Percentiles rank a stretch among this genome's conserved stretches.
Conservation (phyloP, 2,113 vertebrate genomes). For the Mugil cephalus region DNA sequence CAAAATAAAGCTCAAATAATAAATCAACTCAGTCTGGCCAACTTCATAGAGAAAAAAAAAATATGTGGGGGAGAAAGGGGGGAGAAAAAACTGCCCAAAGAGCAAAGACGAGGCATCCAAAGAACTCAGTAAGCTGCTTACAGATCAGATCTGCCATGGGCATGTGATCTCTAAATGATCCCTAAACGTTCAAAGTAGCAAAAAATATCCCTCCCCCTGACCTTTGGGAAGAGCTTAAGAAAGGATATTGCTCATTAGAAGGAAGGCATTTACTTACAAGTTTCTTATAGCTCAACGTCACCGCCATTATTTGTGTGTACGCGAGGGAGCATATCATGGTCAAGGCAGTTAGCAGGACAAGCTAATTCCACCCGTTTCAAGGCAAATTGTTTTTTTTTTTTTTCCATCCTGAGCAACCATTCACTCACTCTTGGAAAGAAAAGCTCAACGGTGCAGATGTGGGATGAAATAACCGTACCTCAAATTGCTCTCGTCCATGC, state of each 20-base stretch:
- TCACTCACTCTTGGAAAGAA: neutral
- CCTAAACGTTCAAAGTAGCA: slow-evolving; percentile 82
- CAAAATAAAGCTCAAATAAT: slow-evolving; percentile 2
- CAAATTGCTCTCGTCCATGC: slow-evolving; percentile 98
- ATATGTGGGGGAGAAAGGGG: slow-evolving; percentile 42
- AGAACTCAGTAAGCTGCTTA: slow-evolving; percentile 87
- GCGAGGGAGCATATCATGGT: slow-evolving; percentile 12
- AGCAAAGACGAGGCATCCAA: slow-evolving; percentile 82
- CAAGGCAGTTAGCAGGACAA: neutral
- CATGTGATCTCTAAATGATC: slow-evolving; percentile 85
- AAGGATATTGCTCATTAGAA: slow-evolving; percentile 76
- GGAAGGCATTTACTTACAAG: slow-evolving; percentile 62
- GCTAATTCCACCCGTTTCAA: slow-evolving; percentile 10
- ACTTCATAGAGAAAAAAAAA: slow-evolving; percentile 60
- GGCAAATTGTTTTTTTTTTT: slow-evolving; percentile 16
- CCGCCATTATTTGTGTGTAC: slow-evolving; percentile 36
- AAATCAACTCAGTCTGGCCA: slow-evolving; percentile 40
- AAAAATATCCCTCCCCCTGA: slow-evolving; percentile 77
- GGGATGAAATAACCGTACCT: slow-evolving; percentile 81
- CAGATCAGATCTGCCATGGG: slow-evolving; percentile 76
- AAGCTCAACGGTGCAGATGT: neutral
- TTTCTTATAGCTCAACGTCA: slow-evolving; percentile 53
- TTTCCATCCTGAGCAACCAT: neutral
- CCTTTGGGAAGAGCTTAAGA: slow-evolving; percentile 78
- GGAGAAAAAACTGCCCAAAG: slow-evolving; percentile 61